Evolutionary conservation across 2,888 invertebrate genomes (phyloP).

Genomic region (Pristionchus japonicus): DNA sequence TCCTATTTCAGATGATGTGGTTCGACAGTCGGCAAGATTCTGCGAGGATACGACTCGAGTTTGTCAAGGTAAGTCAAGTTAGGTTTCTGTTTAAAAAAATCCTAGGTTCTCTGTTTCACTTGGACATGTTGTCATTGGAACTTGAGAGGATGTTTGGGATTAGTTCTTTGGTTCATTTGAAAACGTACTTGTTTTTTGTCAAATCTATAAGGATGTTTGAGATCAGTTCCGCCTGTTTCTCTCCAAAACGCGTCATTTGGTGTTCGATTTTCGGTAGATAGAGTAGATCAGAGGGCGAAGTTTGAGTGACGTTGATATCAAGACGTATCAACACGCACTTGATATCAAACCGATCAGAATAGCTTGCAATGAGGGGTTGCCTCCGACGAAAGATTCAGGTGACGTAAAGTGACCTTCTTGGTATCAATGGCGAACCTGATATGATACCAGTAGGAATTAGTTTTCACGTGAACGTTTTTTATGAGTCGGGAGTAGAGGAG

Average conservation of each 20-base stretch:
- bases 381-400: too few relatives aligned
- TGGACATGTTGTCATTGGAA: background rate
- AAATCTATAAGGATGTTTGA: too few relatives aligned
- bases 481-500: too few relatives aligned
- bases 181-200: too few relatives aligned
- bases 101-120: background rate
- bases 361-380: too few relatives aligned
- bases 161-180: too few relatives aligned
- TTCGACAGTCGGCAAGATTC: constrained; percentile 41
- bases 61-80: background rate
- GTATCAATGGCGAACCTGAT: too few relatives aligned
- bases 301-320: background rate
- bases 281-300: background rate
- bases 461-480: too few relatives aligned
- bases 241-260: background rate
- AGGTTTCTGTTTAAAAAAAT: background rate
- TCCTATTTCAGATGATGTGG: constrained; percentile 38
- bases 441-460: too few relatives aligned
- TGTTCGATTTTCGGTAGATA: background rate
- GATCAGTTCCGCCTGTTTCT: background rate
- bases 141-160: background rate
- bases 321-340: background rate
- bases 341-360: background rate
- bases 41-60: constrained; percentile 43
- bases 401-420: too few relatives aligned